Percentiles rank a stretch among this genome's conserved stretches.
Evolutionary conservation across 1,140 invertebrate genomes (phyloP).

Genomic region (Scaptomyza hsui): DNA sequence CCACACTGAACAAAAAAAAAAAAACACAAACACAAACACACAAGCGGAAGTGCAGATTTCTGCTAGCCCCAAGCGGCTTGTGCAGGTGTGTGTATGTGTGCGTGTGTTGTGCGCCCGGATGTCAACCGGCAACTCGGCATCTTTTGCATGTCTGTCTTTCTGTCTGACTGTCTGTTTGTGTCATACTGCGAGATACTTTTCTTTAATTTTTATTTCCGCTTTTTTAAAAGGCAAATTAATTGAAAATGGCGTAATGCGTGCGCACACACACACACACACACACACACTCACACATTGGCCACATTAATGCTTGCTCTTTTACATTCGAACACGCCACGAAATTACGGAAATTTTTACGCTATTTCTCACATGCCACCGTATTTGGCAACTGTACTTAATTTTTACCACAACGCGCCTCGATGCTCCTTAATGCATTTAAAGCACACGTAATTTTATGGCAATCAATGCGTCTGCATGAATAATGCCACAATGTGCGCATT

Average conservation of each 20-base stretch:
- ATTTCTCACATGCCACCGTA: background rate
- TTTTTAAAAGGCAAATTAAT: slow-evolving; percentile 60
- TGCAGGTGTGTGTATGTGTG: slow-evolving; percentile 8
- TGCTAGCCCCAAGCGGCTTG: slow-evolving; percentile 25
- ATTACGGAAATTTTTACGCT: slow-evolving; percentile 13
- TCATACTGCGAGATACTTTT: slow-evolving; percentile 68
- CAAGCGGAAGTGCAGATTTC: slow-evolving; percentile 68
- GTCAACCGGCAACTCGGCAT: slow-evolving; percentile 43
- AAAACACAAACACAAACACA: too few relatives aligned
- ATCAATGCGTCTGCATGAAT: slow-evolving; percentile 31
- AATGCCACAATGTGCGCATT: slow-evolving; percentile 1
- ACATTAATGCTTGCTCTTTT: slow-evolving; percentile 70
- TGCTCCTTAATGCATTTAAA: slow-evolving; percentile 33
- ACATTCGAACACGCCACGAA: slow-evolving; percentile 59
- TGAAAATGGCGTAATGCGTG: slow-evolving; percentile 54
- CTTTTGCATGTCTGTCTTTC: slow-evolving; percentile 27
- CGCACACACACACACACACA: slow-evolving; percentile 58
- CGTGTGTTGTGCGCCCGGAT: slow-evolving; percentile 22
- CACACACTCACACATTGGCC: slow-evolving; percentile 47
- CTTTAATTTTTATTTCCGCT: slow-evolving; percentile 28
- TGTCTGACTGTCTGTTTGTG: slow-evolving; percentile 46
- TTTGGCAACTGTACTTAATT: slow-evolving; percentile 29
- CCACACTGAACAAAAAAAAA: slow-evolving; percentile 53
- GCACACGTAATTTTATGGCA: slow-evolving; percentile 40
- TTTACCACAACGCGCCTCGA: background rate